Conservation (phyloP, 2,797 vertebrate genomes). For the Margarornis squamiger region DNA sequence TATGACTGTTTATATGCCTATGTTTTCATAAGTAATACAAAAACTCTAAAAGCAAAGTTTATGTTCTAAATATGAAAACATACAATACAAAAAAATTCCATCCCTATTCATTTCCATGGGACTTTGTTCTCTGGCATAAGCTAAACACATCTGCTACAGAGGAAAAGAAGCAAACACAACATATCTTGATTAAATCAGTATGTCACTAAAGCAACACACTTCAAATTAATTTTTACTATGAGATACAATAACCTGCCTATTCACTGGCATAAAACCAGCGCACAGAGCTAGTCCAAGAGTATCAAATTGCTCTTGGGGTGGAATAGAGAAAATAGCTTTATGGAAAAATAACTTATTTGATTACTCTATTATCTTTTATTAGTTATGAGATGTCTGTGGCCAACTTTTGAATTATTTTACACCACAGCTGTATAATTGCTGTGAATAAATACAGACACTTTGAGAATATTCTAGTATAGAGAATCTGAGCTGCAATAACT, state of each 20-base stretch:
- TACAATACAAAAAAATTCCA: background rate
- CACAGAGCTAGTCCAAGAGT: background rate
- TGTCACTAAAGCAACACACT: background rate
- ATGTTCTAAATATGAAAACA: background rate
- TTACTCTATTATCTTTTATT: background rate
- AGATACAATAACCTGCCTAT: background rate
- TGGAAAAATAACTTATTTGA: background rate
- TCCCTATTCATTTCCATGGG: background rate
- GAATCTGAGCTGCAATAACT: background rate
- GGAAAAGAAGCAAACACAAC: background rate
- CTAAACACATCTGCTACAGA: background rate
- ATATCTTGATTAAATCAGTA: background rate
- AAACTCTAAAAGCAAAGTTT: background rate
- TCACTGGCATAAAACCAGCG: background rate
- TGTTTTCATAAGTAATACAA: background rate
- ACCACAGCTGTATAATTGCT: background rate
- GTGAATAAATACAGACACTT: background rate
- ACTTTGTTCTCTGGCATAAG: background rate
- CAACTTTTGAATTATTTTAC: background rate
- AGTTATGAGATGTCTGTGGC: background rate
- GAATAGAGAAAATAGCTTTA: background rate
- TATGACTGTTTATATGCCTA: background rate
- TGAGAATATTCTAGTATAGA: background rate
- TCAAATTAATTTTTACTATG: constrained; percentile 1
- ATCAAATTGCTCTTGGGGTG: background rate